Base-by-base conservation (phyloP, 2,113 vertebrate species). In the Capreolus pygargus region DNA sequence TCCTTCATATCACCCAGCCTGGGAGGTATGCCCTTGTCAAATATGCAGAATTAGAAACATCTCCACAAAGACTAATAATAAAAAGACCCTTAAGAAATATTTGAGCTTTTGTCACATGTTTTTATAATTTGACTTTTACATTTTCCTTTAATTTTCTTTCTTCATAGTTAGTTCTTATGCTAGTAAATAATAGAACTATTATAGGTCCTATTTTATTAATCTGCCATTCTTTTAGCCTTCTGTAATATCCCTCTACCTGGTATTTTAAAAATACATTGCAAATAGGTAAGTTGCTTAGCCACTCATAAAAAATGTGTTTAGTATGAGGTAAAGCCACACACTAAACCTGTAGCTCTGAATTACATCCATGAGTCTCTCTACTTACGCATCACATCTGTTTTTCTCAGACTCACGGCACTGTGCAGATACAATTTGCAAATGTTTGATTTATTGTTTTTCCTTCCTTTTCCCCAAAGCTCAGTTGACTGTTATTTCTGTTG, bases 401-500 rank as follows among this genome's bases (percentile, higher is more conserved):
- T 86, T 60, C 54, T 85, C 74, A 92, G 78, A 93, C 79, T 57
- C 6, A 0, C 16, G 89, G 47, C n/a, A 86, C 3, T 91, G 13
- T 87, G 15, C 33, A 70, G 70, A 74, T 45, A 84, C 47, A 67
- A 95, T 79, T 95, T 93, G 45, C 86, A 86, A 93, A 93, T 83
- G 54, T 79, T 94, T 95, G 85, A 67, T 94, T 52, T 91, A 61
- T 64, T 88, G 25, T 86, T 91, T 83, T 84, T 70, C 60, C 60
- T 86, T 94, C n/a, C 39, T 97, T 87, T 96, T 81, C 85, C 64
- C 91, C 58, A 6, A 33, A 93, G 36, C 79, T 88, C 50, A 58
- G 78, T 57, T 64, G 45, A 86, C 81, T 86, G 52, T 74, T 96
- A 86, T 96, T 95, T 84, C 83, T 96, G 47, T 90, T 98, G 92